Evolutionary conservation across 2,113 vertebrate genomes (phyloP).

Genomic region (Rhea pennata): DNA sequence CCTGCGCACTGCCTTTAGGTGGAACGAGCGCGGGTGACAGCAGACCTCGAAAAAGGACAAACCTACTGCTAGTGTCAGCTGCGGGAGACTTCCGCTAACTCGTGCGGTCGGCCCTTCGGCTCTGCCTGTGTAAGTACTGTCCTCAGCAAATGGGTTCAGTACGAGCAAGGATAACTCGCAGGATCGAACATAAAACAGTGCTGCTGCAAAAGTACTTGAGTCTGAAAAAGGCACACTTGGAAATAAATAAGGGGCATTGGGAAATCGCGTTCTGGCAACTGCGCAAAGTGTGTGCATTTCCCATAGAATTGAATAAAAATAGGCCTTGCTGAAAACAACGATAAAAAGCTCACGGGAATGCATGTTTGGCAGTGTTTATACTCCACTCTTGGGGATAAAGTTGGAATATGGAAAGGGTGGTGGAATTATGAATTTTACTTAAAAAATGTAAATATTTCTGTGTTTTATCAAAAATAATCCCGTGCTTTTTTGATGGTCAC

Average conservation of each 20-base stretch:
- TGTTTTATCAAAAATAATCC: constrained; percentile 14
- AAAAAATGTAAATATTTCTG: constrained; percentile 36
- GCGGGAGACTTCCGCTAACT: background rate
- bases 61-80: background rate
- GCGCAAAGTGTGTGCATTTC: constrained; percentile 73
- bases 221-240: constrained; percentile 47
- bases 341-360: constrained; percentile 69
- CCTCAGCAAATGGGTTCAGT: background rate
- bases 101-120: background rate
- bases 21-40: background rate
- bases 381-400: constrained; percentile 36
- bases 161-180: background rate
- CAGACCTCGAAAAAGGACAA: background rate
- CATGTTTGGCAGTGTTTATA: constrained; percentile 65
- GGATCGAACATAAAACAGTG: background rate
- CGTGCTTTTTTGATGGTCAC: background rate
- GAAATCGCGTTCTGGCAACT: constrained; percentile 72
- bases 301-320: constrained; percentile 79
- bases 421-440: constrained; percentile 13
- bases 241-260: constrained; percentile 59
- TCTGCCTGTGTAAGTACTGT: background rate
- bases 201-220: constrained; percentile 26
- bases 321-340: constrained; percentile 69
- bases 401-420: constrained; percentile 35
- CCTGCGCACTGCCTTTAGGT: background rate